A percentile compares a stretch with the other conserved stretches of the same genome.
Conservation (phyloP, 2,113 vertebrate genomes). For the Urocynchramus pylzowi region DNA sequence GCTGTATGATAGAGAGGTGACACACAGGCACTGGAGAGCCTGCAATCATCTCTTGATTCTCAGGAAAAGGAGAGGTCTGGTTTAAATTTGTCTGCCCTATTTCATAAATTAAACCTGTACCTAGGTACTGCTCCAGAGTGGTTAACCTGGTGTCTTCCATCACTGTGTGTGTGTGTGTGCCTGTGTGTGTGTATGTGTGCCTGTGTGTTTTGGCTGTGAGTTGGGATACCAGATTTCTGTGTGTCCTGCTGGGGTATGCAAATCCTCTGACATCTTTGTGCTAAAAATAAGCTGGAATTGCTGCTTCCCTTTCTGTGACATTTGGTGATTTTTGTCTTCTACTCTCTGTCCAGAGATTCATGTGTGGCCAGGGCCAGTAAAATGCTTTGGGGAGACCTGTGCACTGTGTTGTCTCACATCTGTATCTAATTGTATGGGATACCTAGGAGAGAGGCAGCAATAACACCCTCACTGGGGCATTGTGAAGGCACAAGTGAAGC, state of each 20-base stretch:
- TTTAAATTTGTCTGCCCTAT: not conserved
- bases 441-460: not conserved
- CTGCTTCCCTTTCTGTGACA: not conserved
- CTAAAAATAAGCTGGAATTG: not conserved
- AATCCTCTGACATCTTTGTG: not conserved
- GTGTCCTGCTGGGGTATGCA: not conserved
- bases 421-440: not conserved
- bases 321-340: not conserved
- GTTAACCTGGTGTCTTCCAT: not conserved
- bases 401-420: not conserved
- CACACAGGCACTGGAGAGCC: not conserved
- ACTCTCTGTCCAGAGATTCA: not conserved
- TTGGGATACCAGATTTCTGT: not conserved
- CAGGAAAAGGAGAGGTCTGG: not conserved
- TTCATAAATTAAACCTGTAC: not conserved
- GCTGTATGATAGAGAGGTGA: not conserved
- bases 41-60: not conserved
- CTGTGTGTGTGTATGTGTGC: fast-evolving
- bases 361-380: not conserved
- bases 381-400: not conserved
- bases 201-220: not conserved
- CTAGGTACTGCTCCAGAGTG: not conserved
- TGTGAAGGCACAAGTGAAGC: not conserved
- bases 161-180: not conserved
- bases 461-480: not conserved